Evolutionary conservation across 1,140 invertebrate species (phyloP), one percentile per base, ranked within the genome.

Genomic region (Zaprionus taronus): DNA sequence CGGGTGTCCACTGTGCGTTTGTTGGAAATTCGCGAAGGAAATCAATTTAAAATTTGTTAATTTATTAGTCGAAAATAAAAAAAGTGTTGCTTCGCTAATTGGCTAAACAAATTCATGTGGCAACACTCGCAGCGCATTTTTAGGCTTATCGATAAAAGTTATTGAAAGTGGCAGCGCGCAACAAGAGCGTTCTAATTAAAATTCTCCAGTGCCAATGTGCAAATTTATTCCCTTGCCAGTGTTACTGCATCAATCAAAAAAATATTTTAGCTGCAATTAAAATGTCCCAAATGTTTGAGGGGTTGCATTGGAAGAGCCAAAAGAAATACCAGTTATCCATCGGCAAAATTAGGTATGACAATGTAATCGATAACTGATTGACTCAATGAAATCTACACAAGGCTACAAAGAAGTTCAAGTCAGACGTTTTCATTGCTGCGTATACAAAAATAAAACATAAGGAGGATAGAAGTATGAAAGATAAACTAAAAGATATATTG

Each of bases 151-250:
- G 66, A 69, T 65, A 68, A 67, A 66, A 53, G 74, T 79, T 71
- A 81, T 84, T 75, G 75, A 9, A 61, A 77, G 49, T 64, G 65
- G 47, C 49, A 57, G 20, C 41, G 36, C 38, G 34, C 68, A 76
- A 90, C 84, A 90, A 90, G 72, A 63, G 69, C 65, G 67, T 84
- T 84, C 81, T 90, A 85, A 89, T 89, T 90, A 81, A 89, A 90
- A 89, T 84, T 72, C 71, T 78, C 81, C 75, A 73, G 74, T 80
- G 85, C 72, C 68, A 51, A 28, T 67, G 66, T 57, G 63, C 55
- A 70, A 75, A 87, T 86, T 80, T 87, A 78, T 83, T 77, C 67
- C 47, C 17, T 66, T 44, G 36, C 28, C 49, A 41, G 51, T 36
- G 58, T 72, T 63, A 62, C 47, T 73, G 60, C 71, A 90, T 90